Evolutionary conservation across 2,797 vertebrate genomes (phyloP).

Genomic region (Macrochelys suwanniensis): DNA sequence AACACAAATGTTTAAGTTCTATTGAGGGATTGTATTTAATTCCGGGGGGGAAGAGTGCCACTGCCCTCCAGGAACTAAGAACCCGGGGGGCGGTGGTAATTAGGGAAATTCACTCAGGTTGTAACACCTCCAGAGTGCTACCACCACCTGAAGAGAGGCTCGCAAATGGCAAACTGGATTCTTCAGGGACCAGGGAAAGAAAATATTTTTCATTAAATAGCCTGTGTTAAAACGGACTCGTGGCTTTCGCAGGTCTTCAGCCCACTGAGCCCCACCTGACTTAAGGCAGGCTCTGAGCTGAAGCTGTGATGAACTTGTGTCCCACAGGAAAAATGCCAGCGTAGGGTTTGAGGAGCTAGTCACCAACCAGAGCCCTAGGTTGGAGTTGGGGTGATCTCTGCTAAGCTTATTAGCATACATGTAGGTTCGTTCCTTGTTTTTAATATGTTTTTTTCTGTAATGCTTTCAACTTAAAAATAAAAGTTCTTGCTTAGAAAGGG

Average conservation of each 20-base stretch:
- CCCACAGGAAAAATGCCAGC: background rate
- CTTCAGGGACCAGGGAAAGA: background rate
- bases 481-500: background rate
- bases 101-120: background rate
- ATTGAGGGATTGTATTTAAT: background rate
- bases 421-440: background rate
- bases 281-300: background rate
- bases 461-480: background rate
- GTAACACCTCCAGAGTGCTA: background rate
- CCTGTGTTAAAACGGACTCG: background rate
- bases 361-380: background rate
- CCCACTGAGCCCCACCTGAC: too few species aligned
- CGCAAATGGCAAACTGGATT: background rate
- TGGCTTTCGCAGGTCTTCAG: background rate
- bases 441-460: background rate
- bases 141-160: background rate
- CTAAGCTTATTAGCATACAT: background rate
- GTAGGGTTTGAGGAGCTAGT: background rate
- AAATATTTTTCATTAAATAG: background rate
- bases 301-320: background rate
- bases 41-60: background rate
- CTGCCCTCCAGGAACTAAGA: background rate
- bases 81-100: background rate
- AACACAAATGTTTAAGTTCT: background rate
- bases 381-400: background rate